Evolutionary conservation across 2,888 invertebrate species (phyloP).

Genomic region (Epinotia ramella): DNA sequence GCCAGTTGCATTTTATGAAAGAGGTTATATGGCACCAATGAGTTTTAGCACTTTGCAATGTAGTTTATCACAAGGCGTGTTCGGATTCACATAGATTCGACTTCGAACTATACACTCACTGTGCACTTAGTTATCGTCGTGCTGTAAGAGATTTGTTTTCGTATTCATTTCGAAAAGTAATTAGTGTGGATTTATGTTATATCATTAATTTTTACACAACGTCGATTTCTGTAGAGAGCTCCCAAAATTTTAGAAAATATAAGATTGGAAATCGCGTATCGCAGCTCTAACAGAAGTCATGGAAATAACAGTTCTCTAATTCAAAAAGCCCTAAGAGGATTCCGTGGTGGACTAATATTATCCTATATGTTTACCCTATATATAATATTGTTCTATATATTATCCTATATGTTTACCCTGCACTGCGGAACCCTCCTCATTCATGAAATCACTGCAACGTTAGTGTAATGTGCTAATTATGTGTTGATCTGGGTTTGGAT

Average conservation of each 20-base stretch:
- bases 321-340: slow-evolving; percentile 66
- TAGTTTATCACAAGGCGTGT: slow-evolving; percentile 59
- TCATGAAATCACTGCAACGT: slow-evolving; percentile 72
- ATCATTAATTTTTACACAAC: slow-evolving; percentile 71
- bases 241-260: slow-evolving; percentile 61
- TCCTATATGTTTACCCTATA: slow-evolving; percentile 49
- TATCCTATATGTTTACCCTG: slow-evolving; percentile 52
- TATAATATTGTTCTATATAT: slow-evolving; percentile 53
- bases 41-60: slow-evolving; percentile 23
- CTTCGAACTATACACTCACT: slow-evolving; percentile 75
- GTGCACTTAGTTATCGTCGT: slow-evolving; percentile 85
- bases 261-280: slow-evolving; percentile 63
- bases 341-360: slow-evolving; percentile 71
- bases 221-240: slow-evolving; percentile 79
- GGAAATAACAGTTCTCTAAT: slow-evolving; percentile 59
- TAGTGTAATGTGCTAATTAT: slow-evolving; percentile 85
- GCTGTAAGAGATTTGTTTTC: slow-evolving; percentile 82
- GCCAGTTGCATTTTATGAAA: slow-evolving; percentile 16
- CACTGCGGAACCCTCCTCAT: slow-evolving; percentile 78
- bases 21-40: slow-evolving; percentile 8
- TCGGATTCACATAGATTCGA: slow-evolving; percentile 69
- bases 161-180: slow-evolving; percentile 81
- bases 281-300: slow-evolving; percentile 72
- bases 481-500: slow-evolving; percentile 83
- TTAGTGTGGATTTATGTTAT: slow-evolving; percentile 83